phyloP scores from a whole-genome alignment of 2,797 vertebrate genomes.

The Lepilemur septentrionalis region DNA sequence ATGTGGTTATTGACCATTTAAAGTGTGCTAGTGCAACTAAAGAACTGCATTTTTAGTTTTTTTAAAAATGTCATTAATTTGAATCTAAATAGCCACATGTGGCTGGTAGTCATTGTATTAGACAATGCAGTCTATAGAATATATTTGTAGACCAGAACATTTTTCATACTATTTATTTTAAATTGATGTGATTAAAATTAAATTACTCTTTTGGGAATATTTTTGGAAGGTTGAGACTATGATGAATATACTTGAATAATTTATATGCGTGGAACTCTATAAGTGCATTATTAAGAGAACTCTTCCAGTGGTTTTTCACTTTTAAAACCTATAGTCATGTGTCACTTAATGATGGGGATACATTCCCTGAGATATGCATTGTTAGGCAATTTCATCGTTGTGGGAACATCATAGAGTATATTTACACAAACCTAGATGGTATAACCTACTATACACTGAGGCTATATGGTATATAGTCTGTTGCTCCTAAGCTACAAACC shows the following conservation, averaged over 20 bases:
- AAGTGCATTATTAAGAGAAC: not conserved
- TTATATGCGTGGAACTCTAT: not conserved
- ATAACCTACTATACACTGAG: not conserved
- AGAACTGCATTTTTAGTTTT: not conserved
- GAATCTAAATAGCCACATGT: not conserved
- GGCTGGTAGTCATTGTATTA: not conserved
- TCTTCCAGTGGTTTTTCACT: not conserved
- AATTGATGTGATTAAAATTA: conserved; percentile 16
- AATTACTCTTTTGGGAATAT: not conserved
- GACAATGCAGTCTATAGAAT: not conserved
- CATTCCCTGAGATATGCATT: not conserved
- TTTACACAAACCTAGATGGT: not conserved
- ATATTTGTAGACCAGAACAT: not conserved
- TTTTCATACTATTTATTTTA: not conserved
- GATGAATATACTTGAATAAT: not conserved
- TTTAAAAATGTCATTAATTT: not conserved
- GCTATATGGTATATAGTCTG: not conserved
- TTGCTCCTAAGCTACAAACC: not conserved
- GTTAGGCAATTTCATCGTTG: not conserved
- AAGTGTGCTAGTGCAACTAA: not conserved
- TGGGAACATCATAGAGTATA: not conserved
- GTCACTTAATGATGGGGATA: not conserved
- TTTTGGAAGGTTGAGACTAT: not conserved
- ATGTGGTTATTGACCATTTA: not conserved
- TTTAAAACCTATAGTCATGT: not conserved